phyloP scores from a whole-genome alignment of 2,888 invertebrate species.

The Euplexia lucipara region DNA sequence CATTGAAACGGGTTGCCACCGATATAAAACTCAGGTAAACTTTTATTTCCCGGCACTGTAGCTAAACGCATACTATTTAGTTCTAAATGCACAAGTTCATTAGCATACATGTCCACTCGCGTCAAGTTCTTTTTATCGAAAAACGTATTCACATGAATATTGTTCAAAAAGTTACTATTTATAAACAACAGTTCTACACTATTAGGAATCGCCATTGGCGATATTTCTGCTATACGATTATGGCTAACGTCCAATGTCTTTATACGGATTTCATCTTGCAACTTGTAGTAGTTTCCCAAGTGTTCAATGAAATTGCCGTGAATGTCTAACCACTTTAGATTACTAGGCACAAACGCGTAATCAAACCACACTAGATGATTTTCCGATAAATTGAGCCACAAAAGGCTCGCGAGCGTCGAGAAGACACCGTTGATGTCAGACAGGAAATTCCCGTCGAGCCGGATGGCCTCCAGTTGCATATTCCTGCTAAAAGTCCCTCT shows the following conservation, averaged over 20 bases:
- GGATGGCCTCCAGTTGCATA: conserved; percentile 95
- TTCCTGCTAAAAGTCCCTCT: conserved; percentile 96
- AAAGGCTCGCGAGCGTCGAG: conserved; percentile 95
- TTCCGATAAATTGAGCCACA: conserved; percentile 97
- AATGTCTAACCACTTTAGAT: conserved; percentile 97
- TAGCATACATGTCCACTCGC: conserved; percentile 97
- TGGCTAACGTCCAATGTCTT: conserved; percentile 97
- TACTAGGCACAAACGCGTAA: conserved; percentile 97
- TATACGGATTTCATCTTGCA: conserved; percentile 95
- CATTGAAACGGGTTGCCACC: conserved; percentile 98
- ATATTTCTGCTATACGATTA: conserved; percentile 96
- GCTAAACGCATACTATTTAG: conserved; percentile 95
- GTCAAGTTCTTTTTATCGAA: conserved; percentile 96
- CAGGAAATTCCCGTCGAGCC: conserved; percentile 96
- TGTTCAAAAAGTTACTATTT: conserved; percentile 96
- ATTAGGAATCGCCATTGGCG: conserved; percentile 96
- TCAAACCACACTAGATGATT: conserved; percentile 98
- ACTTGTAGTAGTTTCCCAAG: conserved; percentile 96
- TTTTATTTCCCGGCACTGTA: conserved; percentile 93
- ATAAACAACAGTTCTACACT: conserved; percentile 97
- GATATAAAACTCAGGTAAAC: conserved; percentile 96
- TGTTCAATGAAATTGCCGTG: conserved; percentile 97
- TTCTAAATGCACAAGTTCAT: conserved; percentile 95
- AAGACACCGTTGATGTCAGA: conserved; percentile 97
- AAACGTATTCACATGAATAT: conserved; percentile 96